A percentile compares a stretch with the other conserved stretches of the same genome.
phyloP scores from a whole-genome alignment of 2,888 invertebrate genomes.

The Cosmopolites sordidus region DNA sequence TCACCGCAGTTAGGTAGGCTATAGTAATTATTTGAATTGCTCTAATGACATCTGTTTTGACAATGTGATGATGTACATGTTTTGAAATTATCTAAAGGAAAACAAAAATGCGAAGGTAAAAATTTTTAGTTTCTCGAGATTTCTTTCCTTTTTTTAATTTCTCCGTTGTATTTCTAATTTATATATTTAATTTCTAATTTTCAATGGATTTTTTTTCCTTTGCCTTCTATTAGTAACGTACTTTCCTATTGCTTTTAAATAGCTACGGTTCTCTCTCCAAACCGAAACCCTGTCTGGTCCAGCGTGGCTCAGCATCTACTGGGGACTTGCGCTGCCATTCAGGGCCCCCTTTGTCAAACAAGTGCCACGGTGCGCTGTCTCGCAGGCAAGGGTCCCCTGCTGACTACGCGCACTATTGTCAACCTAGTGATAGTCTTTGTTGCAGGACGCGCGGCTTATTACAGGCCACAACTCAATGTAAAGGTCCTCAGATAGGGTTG shows the following conservation, averaged over 20 bases:
- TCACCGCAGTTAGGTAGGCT: not conserved
- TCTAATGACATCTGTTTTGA: too few species aligned
- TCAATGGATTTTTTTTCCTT: not conserved
- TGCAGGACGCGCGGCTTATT: constrained; percentile 11
- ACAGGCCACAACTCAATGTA: constrained; percentile 24
- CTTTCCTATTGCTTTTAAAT: constrained; percentile 26
- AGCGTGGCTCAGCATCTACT: constrained; percentile 50
- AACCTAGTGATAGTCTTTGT: constrained; percentile 5
- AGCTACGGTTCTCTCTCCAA: constrained; percentile 60
- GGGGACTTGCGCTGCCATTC: constrained; percentile 53
- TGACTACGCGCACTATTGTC: constrained; percentile 5
- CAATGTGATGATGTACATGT: too few species aligned
- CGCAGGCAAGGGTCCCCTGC: constrained; percentile 22
- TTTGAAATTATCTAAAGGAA: too few species aligned
- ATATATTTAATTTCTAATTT: not conserved
- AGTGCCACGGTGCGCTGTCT: constrained; percentile 35
- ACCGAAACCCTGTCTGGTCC: constrained; percentile 63
- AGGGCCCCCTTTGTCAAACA: constrained; percentile 50
- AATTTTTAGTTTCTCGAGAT: too few species aligned
- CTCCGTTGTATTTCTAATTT: not conserved
- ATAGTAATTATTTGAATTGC: too few species aligned
- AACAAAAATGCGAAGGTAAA: too few species aligned
- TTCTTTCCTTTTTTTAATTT: too few species aligned
- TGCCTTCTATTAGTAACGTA: not conserved
- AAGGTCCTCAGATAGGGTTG: constrained; percentile 10